Percentiles rank a stretch among this genome's conserved stretches.
phyloP scores from a whole-genome alignment of 2,888 invertebrate genomes.

The Electrophaes corylata region DNA sequence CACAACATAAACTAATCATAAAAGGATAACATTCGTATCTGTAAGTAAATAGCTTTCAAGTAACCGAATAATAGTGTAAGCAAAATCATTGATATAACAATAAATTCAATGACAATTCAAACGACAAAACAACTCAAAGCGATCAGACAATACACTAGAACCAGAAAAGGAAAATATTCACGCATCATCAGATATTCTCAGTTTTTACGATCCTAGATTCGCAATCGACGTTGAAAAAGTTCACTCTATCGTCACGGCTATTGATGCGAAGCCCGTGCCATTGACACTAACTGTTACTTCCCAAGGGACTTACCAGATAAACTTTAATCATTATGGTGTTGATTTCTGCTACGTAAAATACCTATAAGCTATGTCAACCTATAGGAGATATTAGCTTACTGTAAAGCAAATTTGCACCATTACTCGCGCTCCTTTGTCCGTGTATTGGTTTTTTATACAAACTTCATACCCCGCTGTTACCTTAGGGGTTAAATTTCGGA shows the following conservation, averaged over 20 bases:
- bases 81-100: constrained; percentile 12
- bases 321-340: constrained; percentile 8
- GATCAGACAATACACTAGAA: constrained; percentile 11
- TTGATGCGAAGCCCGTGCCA: constrained; percentile 35
- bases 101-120: constrained; percentile 1
- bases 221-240: constrained; percentile 23
- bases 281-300: constrained; percentile 35
- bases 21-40: constrained; percentile 2
- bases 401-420: too few species aligned
- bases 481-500: too few species aligned
- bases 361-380: too few species aligned
- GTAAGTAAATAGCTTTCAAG: not conserved
- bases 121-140: constrained; percentile 10
- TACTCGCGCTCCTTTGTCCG: too few species aligned
- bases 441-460: too few species aligned
- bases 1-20: not conserved
- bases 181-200: constrained; percentile 19
- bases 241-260: constrained; percentile 32
- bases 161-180: constrained; percentile 20
- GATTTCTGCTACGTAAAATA: constrained; percentile 7
- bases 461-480: too few species aligned
- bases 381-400: too few species aligned
- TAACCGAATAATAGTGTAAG: not conserved
- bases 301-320: constrained; percentile 26
- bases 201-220: constrained; percentile 14